Percentiles rank a stretch among this genome's conserved stretches.
phyloP scores from a whole-genome alignment of 1,140 invertebrate genomes.

The Carposina sasakii region DNA sequence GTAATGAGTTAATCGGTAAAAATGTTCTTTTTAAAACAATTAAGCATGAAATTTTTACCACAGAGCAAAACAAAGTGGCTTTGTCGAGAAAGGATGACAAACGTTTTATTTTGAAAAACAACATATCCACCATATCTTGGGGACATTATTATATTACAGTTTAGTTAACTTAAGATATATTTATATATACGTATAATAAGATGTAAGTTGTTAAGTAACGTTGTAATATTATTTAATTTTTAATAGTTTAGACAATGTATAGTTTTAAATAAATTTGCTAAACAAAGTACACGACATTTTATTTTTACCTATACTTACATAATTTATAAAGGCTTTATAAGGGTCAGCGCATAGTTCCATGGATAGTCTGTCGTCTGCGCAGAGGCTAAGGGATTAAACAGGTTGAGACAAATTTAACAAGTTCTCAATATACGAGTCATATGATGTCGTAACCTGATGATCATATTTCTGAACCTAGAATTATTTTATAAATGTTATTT shows the following conservation, averaged over 20 bases:
- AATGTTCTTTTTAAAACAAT: neutral
- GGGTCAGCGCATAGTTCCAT: too few species aligned
- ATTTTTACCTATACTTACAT: neutral
- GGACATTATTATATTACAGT: neutral
- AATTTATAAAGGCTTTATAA: too few species aligned
- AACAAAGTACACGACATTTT: neutral
- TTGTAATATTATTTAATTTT: neutral
- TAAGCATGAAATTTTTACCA: neutral
- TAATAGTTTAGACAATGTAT: neutral
- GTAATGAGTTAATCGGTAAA: constrained; percentile 3
- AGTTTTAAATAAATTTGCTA: neutral
- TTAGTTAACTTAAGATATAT: neutral
- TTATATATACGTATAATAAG: neutral
- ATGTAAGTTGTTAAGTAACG: neutral
- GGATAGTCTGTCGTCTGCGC: too few species aligned
- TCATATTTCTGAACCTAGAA: too few species aligned
- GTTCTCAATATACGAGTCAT: too few species aligned
- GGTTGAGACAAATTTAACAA: too few species aligned
- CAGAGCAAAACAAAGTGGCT: neutral
- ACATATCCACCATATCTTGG: neutral
- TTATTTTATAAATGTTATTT: too few species aligned
- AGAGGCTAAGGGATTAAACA: too few species aligned
- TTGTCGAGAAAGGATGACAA: neutral
- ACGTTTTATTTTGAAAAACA: neutral
- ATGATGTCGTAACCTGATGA: too few species aligned